Base-by-base conservation (phyloP, 2,113 vertebrate genomes). In the Rhizomys pruinosus region DNA sequence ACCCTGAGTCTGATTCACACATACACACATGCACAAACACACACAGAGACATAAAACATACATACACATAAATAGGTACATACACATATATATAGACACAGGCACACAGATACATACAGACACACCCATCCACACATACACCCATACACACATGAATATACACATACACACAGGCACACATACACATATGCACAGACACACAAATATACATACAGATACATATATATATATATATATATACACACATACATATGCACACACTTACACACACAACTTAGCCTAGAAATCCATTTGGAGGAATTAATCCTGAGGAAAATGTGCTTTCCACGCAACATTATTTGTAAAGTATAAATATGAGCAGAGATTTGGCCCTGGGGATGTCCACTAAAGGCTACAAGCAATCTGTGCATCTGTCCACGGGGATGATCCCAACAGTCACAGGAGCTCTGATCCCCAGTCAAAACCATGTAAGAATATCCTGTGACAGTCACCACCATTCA, bases 221-320 rank as follows among this genome's bases (percentile, higher is more conserved):
- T 52, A 52, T 11, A 52, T 11, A 52, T 11, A 52, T 52, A 52
- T 52, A 52, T 11, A 52, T 52, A 52, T 11, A 52, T 6, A 69
- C 55, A 61, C 55, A 81, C 22, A 61, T 22, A 80, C n/a, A 81
- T 37, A 42, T 10, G 13, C 39, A 47, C 52, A 71, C 20, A 39
- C 6, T 5, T 23, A 76, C 37, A 34, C 55, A 32, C 25, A 23
- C 11, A n/a, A 61, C 81, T 88, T 69, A 91, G 85, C 64, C 39
- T 27, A 82, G 64, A 73, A 94, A 85, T 61, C 74, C 25, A 59
- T 61, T 89, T 59, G 39, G 29, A 89, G 52, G 69, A 82, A 89
- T 92, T 84, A 72, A 72, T 42, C 32, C 78, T 79, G 64, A 61
- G 32, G 85, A 92, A 91, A 79, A 87, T 27, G 13, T 47, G 57